Percentiles rank a stretch among this genome's conserved stretches.
phyloP scores from a whole-genome alignment of 2,113 vertebrate species.

The Prionailurus viverrinus region DNA sequence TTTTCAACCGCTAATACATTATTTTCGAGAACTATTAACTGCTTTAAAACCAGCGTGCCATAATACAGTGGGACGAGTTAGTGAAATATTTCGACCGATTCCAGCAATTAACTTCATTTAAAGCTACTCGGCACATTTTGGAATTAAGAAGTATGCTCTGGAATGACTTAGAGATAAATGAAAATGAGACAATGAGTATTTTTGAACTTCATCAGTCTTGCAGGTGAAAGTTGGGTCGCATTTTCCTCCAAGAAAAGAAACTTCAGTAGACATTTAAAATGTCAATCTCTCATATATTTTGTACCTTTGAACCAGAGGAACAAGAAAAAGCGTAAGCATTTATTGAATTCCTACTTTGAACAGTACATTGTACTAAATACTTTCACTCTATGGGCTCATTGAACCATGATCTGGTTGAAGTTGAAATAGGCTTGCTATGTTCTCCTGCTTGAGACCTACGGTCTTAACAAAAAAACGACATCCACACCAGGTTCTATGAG shows the following conservation, averaged over 20 bases:
- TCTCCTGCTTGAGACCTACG: background rate
- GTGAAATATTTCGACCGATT: slow-evolving; percentile 86
- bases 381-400: background rate
- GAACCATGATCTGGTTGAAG: background rate
- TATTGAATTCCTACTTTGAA: background rate
- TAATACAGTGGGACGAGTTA: slow-evolving; percentile 80
- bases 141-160: slow-evolving; percentile 72
- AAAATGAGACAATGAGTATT: slow-evolving; percentile 55
- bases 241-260: slow-evolving; percentile 43
- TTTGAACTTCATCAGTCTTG: slow-evolving; percentile 63
- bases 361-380: background rate
- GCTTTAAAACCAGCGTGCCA: slow-evolving; percentile 83
- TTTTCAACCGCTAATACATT: slow-evolving; percentile 86
- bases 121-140: slow-evolving; percentile 79
- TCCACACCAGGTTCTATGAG: background rate
- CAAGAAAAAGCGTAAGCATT: background rate
- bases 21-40: slow-evolving; percentile 87
- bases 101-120: slow-evolving; percentile 86
- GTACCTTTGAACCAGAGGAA: background rate
- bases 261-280: slow-evolving; percentile 38
- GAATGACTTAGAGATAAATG: slow-evolving; percentile 62
- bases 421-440: background rate
- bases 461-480: background rate
- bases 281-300: background rate
- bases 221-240: slow-evolving; percentile 35